Evolutionary conservation across 2,797 vertebrate species (phyloP).

Genomic region (Luscinia luscinia): DNA sequence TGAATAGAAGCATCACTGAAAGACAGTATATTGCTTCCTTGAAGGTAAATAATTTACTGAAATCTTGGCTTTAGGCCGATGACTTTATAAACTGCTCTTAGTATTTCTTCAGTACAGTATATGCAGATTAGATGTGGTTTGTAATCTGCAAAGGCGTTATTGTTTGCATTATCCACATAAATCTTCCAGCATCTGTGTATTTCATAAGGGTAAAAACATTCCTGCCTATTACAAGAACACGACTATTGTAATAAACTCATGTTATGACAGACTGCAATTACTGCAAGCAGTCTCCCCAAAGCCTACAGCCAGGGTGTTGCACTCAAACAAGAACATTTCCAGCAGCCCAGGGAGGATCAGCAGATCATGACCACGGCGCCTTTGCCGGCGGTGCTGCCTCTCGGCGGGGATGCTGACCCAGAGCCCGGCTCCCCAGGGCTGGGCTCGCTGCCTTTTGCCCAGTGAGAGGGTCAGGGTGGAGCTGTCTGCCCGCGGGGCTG

Average conservation of each 20-base stretch:
- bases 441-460: background rate
- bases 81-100: background rate
- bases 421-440: background rate
- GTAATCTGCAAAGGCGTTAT: background rate
- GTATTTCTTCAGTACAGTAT: background rate
- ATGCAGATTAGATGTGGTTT: background rate
- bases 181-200: conserved; percentile 44
- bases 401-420: background rate
- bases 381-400: background rate
- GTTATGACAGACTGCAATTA: conserved; percentile 60
- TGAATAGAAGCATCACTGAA: background rate
- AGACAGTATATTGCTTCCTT: background rate
- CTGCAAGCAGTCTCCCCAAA: conserved; percentile 28
- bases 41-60: background rate
- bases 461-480: background rate
- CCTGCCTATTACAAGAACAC: conserved; percentile 36
- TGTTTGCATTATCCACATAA: conserved; percentile 53
- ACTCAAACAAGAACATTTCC: background rate
- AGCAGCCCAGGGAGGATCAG: background rate
- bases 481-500: background rate
- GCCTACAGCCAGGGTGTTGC: conserved; percentile 42
- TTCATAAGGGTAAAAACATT: conserved; percentile 57
- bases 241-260: conserved; percentile 45
- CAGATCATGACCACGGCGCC: accelerated
- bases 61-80: conserved; percentile 23